These are phyloP conservation scores for Stramonita haemastoma DNA, from an alignment of 2,888 invertebrate species.

Conservation along the genomic window DNA sequence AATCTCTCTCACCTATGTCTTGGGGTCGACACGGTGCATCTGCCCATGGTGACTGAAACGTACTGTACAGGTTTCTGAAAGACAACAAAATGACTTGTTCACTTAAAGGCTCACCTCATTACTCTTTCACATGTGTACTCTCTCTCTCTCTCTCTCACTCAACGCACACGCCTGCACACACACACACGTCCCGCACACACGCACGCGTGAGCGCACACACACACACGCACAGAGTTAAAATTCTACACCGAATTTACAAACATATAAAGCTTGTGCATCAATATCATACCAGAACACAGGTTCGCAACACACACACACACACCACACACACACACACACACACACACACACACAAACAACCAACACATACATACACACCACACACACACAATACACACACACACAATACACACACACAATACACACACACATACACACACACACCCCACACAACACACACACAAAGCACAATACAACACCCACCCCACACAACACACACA, in stretches of 20 bases:
- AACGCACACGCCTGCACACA: not conserved
- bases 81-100: not conserved
- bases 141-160: not conserved
- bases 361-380: too few relatives aligned
- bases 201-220: too few relatives aligned
- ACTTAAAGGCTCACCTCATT: not conserved
- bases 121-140: not conserved
- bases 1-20: conserved; percentile 84
- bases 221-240: too few relatives aligned
- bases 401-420: not conserved
- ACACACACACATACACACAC: not conserved
- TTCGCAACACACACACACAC: too few relatives aligned
- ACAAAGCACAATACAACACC: too few relatives aligned
- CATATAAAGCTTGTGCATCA: too few relatives aligned
- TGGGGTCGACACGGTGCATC: conserved; percentile 98
- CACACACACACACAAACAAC: not conserved
- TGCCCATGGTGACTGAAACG: conserved; percentile 99
- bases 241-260: too few relatives aligned
- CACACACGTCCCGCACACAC: not conserved
- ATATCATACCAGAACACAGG: too few relatives aligned
- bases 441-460: too few relatives aligned
- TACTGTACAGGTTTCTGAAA: conserved; percentile 89
- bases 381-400: not conserved
- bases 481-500: too few relatives aligned
- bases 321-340: not conserved